phyloP scores from a whole-genome alignment of 2,888 invertebrate genomes.

The Eupithecia vulgata region DNA sequence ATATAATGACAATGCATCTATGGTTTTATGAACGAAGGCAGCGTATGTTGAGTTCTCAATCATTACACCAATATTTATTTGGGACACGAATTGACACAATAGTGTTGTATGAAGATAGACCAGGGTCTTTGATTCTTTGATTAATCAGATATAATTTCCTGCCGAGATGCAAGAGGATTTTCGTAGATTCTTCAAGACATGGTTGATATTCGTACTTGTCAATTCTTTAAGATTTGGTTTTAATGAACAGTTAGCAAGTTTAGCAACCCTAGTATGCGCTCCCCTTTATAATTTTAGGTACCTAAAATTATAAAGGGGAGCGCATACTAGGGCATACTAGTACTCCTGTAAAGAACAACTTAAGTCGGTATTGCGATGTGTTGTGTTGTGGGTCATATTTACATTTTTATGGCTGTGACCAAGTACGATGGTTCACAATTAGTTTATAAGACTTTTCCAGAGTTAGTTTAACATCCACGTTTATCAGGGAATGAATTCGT shows the following conservation, averaged over 20 bases:
- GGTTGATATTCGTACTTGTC: not conserved
- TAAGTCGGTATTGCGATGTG: conserved; percentile 39
- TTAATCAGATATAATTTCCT: not conserved
- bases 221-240: not conserved
- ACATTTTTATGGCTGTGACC: conserved; percentile 25
- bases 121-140: not conserved
- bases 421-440: conserved; percentile 17
- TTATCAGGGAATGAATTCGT: not conserved
- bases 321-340: conserved; percentile 28
- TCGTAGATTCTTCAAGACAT: not conserved
- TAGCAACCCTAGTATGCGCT: conserved; percentile 32
- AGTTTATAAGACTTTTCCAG: not conserved
- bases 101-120: not conserved
- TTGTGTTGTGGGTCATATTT: conserved; percentile 35
- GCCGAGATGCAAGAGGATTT: not conserved
- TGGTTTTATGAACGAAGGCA: not conserved
- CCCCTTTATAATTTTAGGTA: conserved; percentile 38
- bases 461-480: not conserved
- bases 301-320: conserved; percentile 40
- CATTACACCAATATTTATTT: not conserved
- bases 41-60: not conserved
- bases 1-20: conserved; percentile 47
- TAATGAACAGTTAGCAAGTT: not conserved
- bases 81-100: not conserved
- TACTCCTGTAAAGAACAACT: conserved; percentile 35